These are phyloP conservation scores for Pachydiplax longipennis DNA, from an alignment of 2,888 invertebrate genomes.

Conservation along the genomic window DNA sequence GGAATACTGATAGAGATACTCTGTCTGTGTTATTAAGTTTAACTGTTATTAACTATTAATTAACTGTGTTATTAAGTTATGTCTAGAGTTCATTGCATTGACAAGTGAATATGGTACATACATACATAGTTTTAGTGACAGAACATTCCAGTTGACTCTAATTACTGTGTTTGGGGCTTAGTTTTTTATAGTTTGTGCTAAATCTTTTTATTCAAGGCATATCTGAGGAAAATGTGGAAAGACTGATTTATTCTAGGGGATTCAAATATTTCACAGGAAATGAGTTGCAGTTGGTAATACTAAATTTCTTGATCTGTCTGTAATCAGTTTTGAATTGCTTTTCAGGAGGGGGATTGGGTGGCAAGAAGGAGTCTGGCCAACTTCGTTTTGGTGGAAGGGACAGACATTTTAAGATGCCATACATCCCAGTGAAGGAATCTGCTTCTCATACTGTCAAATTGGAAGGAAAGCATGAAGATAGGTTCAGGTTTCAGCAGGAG, in stretches of 20 bases:
- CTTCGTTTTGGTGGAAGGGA: slow-evolving; percentile 84
- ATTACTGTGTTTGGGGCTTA: too few species aligned
- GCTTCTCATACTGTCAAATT: background rate
- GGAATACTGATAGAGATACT: too few species aligned
- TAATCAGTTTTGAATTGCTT: slow-evolving; percentile 44
- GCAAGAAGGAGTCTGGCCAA: slow-evolving; percentile 86
- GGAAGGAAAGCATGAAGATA: background rate
- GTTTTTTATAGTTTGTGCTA: too few species aligned
- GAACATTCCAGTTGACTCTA: background rate
- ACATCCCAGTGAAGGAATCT: slow-evolving; percentile 53
- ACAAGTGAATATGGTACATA: too few species aligned
- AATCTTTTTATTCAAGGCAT: too few species aligned
- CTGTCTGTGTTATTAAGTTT: too few species aligned
- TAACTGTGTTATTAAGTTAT: too few species aligned
- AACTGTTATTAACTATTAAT: too few species aligned
- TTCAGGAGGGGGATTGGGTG: slow-evolving; percentile 83
- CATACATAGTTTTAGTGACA: background rate
- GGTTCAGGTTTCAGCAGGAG: background rate
- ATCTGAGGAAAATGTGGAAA: too few species aligned
- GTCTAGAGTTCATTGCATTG: too few species aligned
- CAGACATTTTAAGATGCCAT: slow-evolving; percentile 76
- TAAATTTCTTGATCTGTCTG: too few species aligned
- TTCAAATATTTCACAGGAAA: background rate
- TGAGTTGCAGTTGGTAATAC: background rate
- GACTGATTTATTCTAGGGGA: too few species aligned